Conservation (phyloP, 2,113 vertebrate genomes). For the Rousettus leschenaultii region DNA sequence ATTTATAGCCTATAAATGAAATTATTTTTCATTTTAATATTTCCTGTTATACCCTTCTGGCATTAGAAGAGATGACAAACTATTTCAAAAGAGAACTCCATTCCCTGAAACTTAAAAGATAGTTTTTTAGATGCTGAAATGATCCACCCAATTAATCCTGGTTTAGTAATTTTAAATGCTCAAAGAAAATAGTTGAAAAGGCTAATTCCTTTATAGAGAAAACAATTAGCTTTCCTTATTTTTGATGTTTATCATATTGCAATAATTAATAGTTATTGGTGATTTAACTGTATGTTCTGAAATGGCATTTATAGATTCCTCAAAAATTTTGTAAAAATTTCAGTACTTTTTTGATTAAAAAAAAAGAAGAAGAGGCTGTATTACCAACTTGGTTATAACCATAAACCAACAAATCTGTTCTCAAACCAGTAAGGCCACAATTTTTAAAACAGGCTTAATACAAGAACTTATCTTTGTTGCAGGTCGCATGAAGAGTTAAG, state of each 20-base stretch:
- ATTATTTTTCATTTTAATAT: slow-evolving; percentile 42
- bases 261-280: slow-evolving; percentile 25
- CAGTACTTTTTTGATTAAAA: not conserved
- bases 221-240: slow-evolving; percentile 11
- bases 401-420: not conserved
- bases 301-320: not conserved
- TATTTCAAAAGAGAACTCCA: slow-evolving; percentile 33
- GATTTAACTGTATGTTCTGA: not conserved
- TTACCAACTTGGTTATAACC: not conserved
- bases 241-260: not conserved
- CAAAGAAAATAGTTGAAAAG: not conserved
- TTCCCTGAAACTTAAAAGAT: slow-evolving; percentile 5
- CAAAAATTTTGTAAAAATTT: not conserved
- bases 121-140: not conserved
- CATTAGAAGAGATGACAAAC: not conserved
- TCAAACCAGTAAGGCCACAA: not conserved
- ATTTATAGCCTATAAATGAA: not conserved
- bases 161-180: slow-evolving; percentile 20
- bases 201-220: not conserved
- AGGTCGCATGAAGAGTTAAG: not conserved
- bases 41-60: slow-evolving; percentile 24
- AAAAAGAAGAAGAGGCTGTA: not conserved
- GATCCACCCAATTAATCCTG: not conserved
- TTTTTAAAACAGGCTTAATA: not conserved
- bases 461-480: not conserved